phyloP scores from a whole-genome alignment of 2,113 vertebrate genomes.

The Chionodraco myersi region DNA sequence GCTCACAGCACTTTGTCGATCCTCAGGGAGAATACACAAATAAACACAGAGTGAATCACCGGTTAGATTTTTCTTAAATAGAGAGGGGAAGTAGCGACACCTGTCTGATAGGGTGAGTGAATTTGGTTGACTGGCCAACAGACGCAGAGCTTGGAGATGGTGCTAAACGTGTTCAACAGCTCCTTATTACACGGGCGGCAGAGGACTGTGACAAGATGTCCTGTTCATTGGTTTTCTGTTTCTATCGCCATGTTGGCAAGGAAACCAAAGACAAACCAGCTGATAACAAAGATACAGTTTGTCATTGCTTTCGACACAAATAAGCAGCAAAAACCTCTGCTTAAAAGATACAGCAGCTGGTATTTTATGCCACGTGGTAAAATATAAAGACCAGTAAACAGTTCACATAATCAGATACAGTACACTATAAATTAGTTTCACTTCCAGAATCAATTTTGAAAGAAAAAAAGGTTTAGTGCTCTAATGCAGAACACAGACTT shows the following conservation, averaged over 20 bases:
- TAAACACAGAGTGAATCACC: slow-evolving; percentile 71
- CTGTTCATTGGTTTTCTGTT: neutral
- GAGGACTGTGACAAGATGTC: slow-evolving; percentile 2
- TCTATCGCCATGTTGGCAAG: slow-evolving; percentile 1
- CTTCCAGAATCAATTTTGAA: neutral
- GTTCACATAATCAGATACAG: neutral
- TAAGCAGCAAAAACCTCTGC: neutral
- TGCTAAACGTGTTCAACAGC: slow-evolving; percentile 36
- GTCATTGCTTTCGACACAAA: neutral
- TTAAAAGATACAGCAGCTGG: neutral
- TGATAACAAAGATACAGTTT: neutral
- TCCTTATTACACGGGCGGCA: neutral
- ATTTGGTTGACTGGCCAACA: slow-evolving; percentile 14
- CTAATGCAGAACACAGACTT: neutral
- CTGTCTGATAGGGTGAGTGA: slow-evolving; percentile 48
- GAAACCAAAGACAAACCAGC: neutral
- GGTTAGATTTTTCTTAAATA: slow-evolving; percentile 35
- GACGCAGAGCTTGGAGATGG: neutral
- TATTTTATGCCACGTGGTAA: neutral
- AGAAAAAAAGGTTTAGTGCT: neutral
- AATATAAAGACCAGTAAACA: neutral
- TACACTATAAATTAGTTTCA: neutral
- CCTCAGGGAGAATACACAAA: slow-evolving; percentile 55
- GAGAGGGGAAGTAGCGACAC: slow-evolving; percentile 26
- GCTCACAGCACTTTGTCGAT: slow-evolving; percentile 69